Evolutionary conservation across 2,888 invertebrate genomes (phyloP).

Genomic region (Elaeidobius kamerunicus): DNA sequence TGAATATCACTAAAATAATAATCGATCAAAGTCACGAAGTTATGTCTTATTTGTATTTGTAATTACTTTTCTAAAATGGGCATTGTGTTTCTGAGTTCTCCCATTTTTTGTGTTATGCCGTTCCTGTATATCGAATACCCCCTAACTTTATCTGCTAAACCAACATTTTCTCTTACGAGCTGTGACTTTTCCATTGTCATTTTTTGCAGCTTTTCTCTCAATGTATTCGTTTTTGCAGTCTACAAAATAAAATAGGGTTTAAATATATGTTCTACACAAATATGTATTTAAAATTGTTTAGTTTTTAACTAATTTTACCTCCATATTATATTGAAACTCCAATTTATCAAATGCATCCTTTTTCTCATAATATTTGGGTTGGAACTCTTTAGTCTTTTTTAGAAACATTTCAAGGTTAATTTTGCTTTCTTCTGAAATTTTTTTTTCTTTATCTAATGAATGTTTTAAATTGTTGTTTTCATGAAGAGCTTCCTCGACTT

Average conservation of each 20-base stretch:
- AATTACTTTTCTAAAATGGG: slow-evolving; percentile 31
- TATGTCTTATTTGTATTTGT: neutral
- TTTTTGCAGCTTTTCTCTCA: slow-evolving; percentile 37
- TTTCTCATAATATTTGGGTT: slow-evolving; percentile 34
- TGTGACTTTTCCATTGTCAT: slow-evolving; percentile 36
- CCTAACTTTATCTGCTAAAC: slow-evolving; percentile 37
- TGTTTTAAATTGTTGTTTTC: slow-evolving; percentile 31
- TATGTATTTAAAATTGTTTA: neutral
- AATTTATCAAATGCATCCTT: slow-evolving; percentile 31
- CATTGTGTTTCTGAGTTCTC: slow-evolving; percentile 34
- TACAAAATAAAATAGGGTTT: slow-evolving; percentile 15
- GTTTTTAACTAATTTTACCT: slow-evolving; percentile 31
- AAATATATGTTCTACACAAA: neutral
- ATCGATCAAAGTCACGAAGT: slow-evolving; percentile 1
- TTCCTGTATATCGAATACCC: slow-evolving; percentile 35
- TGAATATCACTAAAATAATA: slow-evolving; percentile 32
- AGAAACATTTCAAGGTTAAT: slow-evolving; percentile 34
- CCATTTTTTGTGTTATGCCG: slow-evolving; percentile 35
- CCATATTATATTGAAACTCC: slow-evolving; percentile 36
- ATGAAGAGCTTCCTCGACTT: slow-evolving; percentile 32
- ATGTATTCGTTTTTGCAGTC: slow-evolving; percentile 36
- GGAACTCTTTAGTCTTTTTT: slow-evolving; percentile 31
- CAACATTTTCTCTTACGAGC: slow-evolving; percentile 36
- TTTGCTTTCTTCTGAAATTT: slow-evolving; percentile 33
- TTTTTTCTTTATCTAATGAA: slow-evolving; percentile 31